phyloP scores from a whole-genome alignment of 2,888 invertebrate species.

The Nineta flava region DNA sequence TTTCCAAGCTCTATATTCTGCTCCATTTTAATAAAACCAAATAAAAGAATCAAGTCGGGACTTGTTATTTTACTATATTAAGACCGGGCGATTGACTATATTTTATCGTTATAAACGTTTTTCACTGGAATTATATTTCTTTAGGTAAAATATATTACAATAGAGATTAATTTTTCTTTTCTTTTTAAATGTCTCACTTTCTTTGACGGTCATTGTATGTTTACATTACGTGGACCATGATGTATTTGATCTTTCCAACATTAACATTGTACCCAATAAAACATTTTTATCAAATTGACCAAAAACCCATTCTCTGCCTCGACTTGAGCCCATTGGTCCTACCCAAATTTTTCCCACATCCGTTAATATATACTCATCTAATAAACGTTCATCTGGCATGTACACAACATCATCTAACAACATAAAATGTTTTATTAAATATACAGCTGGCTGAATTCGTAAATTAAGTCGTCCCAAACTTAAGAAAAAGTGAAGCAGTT shows the following conservation, averaged over 20 bases:
- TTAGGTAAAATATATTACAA: not conserved
- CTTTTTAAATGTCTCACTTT: too few relatives aligned
- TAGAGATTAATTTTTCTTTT: not conserved
- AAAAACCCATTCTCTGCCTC: constrained; percentile 70
- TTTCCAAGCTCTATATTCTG: too few relatives aligned
- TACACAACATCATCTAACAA: constrained; percentile 55
- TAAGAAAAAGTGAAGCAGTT: too few relatives aligned
- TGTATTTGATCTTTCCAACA: constrained; percentile 49
- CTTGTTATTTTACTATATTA: too few relatives aligned
- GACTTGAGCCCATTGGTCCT: constrained; percentile 52
- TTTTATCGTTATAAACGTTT: too few relatives aligned
- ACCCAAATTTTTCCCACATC: constrained; percentile 81
- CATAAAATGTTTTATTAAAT: constrained; percentile 1
- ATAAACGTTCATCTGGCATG: constrained; percentile 48
- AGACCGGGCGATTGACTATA: too few relatives aligned
- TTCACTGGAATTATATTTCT: too few relatives aligned
- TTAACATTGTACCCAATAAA: constrained; percentile 50
- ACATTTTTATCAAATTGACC: constrained; percentile 64
- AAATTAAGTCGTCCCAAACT: not conserved
- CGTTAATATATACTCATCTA: constrained; percentile 63
- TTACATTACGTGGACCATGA: constrained; percentile 32
- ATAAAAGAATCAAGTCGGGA: too few relatives aligned
- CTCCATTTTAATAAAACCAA: too few relatives aligned
- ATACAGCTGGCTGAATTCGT: not conserved
- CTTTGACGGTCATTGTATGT: too few relatives aligned